A percentile compares a stretch with the other conserved stretches of the same genome.
Conservation (phyloP, 2,113 vertebrate species). For the Tupaia chinensis region DNA sequence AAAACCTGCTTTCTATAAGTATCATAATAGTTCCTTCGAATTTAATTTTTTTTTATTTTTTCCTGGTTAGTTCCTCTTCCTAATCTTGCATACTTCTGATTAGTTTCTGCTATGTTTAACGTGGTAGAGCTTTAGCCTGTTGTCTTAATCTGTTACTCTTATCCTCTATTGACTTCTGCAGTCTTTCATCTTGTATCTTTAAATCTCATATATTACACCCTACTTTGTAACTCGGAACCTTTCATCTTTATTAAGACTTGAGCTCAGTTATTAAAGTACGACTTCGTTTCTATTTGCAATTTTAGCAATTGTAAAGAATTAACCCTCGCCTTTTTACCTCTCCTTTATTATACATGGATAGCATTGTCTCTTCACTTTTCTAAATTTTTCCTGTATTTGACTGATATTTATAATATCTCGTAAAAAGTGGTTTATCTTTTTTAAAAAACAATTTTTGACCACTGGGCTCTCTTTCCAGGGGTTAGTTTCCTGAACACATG, state of each 20-base stretch:
- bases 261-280: not conserved
- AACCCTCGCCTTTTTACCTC: not conserved
- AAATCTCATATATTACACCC: not conserved
- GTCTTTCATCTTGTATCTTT: not conserved
- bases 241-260: not conserved
- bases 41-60: not conserved
- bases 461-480: not conserved
- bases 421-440: not conserved
- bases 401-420: not conserved
- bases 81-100: not conserved
- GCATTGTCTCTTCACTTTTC: not conserved
- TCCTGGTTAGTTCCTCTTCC: not conserved
- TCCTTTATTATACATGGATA: not conserved
- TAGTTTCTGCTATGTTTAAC: not conserved
- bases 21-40: not conserved
- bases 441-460: not conserved
- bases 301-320: not conserved
- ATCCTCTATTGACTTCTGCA: not conserved
- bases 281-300: not conserved
- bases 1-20: not conserved
- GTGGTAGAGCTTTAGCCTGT: not conserved
- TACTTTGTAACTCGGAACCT: not conserved
- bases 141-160: not conserved
- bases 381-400: not conserved
- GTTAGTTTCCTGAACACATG: not conserved